Base-by-base conservation (phyloP, 2,113 vertebrate genomes). In the Platichthys flesus region DNA sequence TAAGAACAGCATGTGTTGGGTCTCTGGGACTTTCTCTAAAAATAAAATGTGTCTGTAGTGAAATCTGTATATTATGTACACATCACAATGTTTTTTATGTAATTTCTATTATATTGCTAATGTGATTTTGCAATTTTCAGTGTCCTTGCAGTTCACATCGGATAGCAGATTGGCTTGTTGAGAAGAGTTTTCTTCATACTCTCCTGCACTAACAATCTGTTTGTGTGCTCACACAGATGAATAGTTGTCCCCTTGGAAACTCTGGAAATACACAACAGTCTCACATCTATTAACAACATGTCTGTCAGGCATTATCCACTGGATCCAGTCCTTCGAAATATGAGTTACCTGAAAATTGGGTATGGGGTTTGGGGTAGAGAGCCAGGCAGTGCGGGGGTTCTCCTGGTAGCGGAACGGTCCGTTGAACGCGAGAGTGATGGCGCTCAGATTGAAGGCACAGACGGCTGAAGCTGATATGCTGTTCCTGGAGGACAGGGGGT, bases 371-470 rank as follows among this genome's bases (percentile, higher is more conserved):
- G 96, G 94, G 64, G 96, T 97, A 0, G 97, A 95, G 78, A 97
- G 95, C 98, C 98, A 99, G 82, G 96, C 95, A 0, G 96, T 96
- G 61, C 97, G 96, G 0, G 97, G 97, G 87, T 97, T 99, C 85
- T 99, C 97, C 92, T 99, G 98, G 86, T 95, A 97, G 83, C 97
- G 96, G 89, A 99, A 99, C 7, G 97, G 97, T 63, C 98, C 98
- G 0, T 93, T 96, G 89, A 99, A 99, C 55, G 95, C 94, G 77
- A 96, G 96, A 0, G 95, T 94, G 87, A 99, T 94, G 88, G 97
- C 91, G 16, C 96, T 98, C 86, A 99, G 90, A 84, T 99, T 99
- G 94, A 97, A 99, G 85, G 97, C 94, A 40, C 98, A 99, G 67
- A 99, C 96, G 0, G 98, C 97, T 0, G 98, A 98, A 2, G 97